Percentiles rank a stretch among this genome's conserved stretches.
These are phyloP conservation scores for Columbina picui DNA, from an alignment of 2,113 vertebrate genomes.

Conservation along the genomic window DNA sequence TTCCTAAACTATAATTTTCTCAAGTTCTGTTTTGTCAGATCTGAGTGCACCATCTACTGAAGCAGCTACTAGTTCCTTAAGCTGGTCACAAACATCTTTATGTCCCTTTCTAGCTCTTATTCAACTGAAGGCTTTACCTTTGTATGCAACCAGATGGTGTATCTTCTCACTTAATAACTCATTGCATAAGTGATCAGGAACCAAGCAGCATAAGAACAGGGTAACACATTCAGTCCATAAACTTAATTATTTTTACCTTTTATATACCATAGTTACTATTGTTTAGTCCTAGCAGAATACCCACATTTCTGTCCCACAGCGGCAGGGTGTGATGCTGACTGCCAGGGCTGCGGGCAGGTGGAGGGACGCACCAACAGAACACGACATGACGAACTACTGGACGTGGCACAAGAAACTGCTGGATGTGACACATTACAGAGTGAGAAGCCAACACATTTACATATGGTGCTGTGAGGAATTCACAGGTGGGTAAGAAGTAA, in stretches of 20 bases:
- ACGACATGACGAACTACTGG: not conserved
- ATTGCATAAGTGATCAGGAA: not conserved
- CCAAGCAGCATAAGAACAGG: not conserved
- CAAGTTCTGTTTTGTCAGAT: not conserved
- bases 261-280: accelerated
- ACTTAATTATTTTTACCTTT: not conserved
- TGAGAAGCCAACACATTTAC: not conserved
- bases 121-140: not conserved
- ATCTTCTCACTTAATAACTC: not conserved
- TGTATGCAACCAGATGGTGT: not conserved
- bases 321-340: not conserved
- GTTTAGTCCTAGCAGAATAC: not conserved
- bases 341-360: not conserved
- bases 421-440: not conserved
- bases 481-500: not conserved
- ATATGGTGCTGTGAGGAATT: not conserved
- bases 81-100: not conserved
- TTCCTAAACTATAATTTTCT: not conserved
- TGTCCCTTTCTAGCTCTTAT: not conserved
- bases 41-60: not conserved
- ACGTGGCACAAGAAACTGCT: not conserved
- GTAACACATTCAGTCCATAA: not conserved
- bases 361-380: not conserved
- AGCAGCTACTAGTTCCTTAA: not conserved
- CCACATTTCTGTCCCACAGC: accelerated